Conservation (phyloP, 2,797 vertebrate species). For the Myoxocephalus aenaeus region DNA sequence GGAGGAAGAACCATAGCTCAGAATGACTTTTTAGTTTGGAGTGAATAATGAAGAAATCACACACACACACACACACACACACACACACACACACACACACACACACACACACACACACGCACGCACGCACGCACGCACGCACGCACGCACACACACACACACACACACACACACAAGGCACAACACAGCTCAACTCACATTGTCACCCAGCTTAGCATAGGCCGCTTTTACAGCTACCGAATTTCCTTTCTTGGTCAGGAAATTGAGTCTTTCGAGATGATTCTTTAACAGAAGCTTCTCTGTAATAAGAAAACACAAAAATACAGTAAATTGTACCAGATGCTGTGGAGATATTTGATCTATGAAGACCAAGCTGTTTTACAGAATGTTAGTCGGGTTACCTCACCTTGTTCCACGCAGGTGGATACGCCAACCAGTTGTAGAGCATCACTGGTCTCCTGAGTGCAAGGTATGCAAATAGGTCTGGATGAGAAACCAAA, state of each 20-base stretch:
- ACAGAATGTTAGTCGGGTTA: background rate
- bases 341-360: background rate
- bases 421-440: constrained; percentile 44
- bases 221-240: constrained; percentile 18
- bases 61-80: too few species aligned
- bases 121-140: too few species aligned
- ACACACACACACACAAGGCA: background rate
- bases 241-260: background rate
- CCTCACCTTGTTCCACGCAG: constrained; percentile 70
- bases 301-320: constrained; percentile 41
- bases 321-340: background rate
- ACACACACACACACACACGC: too few species aligned
- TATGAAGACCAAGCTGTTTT: background rate
- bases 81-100: too few species aligned
- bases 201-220: constrained; percentile 51
- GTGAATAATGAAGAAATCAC: background rate
- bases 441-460: constrained; percentile 69
- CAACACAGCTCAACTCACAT: constrained; percentile 54
- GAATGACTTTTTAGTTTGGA: background rate
- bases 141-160: background rate
- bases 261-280: constrained; percentile 47
- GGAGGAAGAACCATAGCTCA: background rate
- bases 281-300: constrained; percentile 60
- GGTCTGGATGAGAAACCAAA: constrained; percentile 56
- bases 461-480: constrained; percentile 78